Conservation (phyloP, 1,140 invertebrate species). For the Acyrthosiphon pisum region DNA sequence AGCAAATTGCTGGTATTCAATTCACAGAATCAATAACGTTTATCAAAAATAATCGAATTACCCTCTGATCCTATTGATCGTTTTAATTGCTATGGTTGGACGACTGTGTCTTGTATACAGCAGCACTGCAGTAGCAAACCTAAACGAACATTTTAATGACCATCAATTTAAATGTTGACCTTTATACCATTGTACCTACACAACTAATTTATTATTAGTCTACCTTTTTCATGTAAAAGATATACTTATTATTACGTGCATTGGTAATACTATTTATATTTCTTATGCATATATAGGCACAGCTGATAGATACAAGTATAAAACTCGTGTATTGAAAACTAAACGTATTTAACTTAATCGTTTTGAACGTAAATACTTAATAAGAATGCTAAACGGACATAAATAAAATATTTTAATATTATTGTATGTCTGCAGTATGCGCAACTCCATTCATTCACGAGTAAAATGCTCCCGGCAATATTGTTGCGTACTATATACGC, state of each 20-base stretch:
- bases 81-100: constrained; percentile 6
- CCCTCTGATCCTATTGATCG: neutral
- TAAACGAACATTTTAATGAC: constrained; percentile 3
- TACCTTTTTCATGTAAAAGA: neutral
- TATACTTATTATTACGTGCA: neutral
- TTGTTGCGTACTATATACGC: neutral
- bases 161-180: constrained; percentile 16
- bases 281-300: neutral
- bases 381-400: neutral
- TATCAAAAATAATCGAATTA: constrained; percentile 18
- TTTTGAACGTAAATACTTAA: neutral
- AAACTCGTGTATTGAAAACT: neutral
- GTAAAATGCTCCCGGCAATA: neutral
- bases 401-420: constrained; percentile 18
- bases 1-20: neutral
- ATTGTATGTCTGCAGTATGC: neutral
- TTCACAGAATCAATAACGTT: constrained; percentile 28
- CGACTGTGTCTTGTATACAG: neutral
- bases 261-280: constrained; percentile 8
- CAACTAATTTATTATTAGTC: constrained; percentile 22
- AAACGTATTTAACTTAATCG: neutral
- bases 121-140: neutral
- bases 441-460: neutral
- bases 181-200: neutral
- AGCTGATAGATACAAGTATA: neutral